Percentiles rank a stretch among this genome's conserved stretches.
phyloP scores from a whole-genome alignment of 2,888 invertebrate genomes.

The Megalurothrips usitatus region DNA sequence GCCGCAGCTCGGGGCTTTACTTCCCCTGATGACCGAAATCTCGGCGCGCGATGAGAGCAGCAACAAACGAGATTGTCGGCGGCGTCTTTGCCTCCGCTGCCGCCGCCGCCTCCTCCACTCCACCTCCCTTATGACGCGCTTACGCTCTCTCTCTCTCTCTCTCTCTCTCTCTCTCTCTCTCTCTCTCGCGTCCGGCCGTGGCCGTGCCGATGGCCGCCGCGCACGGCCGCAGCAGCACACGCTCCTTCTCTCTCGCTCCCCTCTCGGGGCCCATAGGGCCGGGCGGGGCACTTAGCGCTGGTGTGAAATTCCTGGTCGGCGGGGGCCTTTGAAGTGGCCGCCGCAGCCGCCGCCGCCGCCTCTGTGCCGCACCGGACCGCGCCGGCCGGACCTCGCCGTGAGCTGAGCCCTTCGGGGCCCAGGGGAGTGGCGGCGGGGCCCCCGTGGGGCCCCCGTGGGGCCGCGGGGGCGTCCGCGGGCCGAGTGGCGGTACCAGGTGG shows the following conservation, averaged over 20 bases:
- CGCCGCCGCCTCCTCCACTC: constrained; percentile 37
- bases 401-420: neutral
- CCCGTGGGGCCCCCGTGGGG: too few relatives aligned
- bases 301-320: constrained; percentile 25
- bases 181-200: constrained; percentile 28
- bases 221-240: constrained; percentile 19
- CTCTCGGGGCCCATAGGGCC: constrained; percentile 27
- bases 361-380: neutral
- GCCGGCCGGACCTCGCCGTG: neutral
- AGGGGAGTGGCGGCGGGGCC: too few relatives aligned
- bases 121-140: constrained; percentile 27
- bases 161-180: constrained; percentile 26
- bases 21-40: constrained; percentile 22
- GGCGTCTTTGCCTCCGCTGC: constrained; percentile 36
- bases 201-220: constrained; percentile 34
- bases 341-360: neutral
- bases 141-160: constrained; percentile 30
- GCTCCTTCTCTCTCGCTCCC: constrained; percentile 29
- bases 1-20: neutral
- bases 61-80: constrained; percentile 33
- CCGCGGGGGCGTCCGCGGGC: too few relatives aligned
- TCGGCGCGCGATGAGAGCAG: constrained; percentile 10
- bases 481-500: too few relatives aligned
- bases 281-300: constrained; percentile 13
- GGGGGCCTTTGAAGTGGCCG: constrained; percentile 17